Evolutionary conservation across 2,888 invertebrate genomes (phyloP).

Genomic region (Salpingus planirostris): DNA sequence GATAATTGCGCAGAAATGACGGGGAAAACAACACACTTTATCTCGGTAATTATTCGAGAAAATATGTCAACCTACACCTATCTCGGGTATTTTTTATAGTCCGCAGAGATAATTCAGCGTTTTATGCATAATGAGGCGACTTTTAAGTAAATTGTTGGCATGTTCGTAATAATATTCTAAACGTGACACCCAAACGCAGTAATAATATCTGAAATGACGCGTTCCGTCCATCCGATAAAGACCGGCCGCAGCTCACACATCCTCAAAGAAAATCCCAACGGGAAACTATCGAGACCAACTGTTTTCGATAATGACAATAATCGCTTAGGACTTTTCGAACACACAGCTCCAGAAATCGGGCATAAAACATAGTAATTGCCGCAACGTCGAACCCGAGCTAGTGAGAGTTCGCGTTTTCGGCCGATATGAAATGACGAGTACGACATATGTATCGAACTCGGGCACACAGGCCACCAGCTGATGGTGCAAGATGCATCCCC

Average conservation of each 20-base stretch:
- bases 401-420: too few species aligned
- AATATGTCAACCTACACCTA: conserved; percentile 27
- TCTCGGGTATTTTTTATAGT: conserved; percentile 23
- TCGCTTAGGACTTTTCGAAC: too few species aligned
- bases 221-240: too few species aligned
- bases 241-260: too few species aligned
- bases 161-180: conserved; percentile 6
- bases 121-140: conserved; percentile 11
- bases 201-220: too few species aligned
- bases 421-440: conserved; percentile 12
- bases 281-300: too few species aligned
- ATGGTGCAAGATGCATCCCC: conserved; percentile 35
- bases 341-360: too few species aligned
- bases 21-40: conserved; percentile 27
- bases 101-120: conserved; percentile 11
- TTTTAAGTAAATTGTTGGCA: conserved; percentile 8
- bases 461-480: conserved; percentile 30
- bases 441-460: conserved; percentile 17
- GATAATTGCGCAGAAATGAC: conserved; percentile 28
- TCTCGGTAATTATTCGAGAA: conserved; percentile 30
- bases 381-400: too few species aligned
- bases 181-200: conserved; percentile 1
- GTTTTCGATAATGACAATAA: too few species aligned
- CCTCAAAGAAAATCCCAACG: too few species aligned
- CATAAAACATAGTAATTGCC: too few species aligned